phyloP scores from a whole-genome alignment of 2,888 invertebrate genomes.

The Anorthoa munda region DNA sequence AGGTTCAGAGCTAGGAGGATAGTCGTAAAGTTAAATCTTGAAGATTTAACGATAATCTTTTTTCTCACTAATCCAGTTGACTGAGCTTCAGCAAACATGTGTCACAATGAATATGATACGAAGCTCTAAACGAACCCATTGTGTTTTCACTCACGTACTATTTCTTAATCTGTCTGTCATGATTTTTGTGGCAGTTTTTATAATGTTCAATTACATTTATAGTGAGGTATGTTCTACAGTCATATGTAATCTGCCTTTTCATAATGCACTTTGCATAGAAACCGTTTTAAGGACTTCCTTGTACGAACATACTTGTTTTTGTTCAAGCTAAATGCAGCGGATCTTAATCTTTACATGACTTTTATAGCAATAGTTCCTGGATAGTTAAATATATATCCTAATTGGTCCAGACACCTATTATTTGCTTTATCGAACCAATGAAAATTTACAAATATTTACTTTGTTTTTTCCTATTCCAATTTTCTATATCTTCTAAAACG shows the following conservation, averaged over 20 bases:
- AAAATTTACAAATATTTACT: too few species aligned
- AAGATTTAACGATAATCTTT: constrained; percentile 58
- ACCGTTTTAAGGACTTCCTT: constrained; percentile 23
- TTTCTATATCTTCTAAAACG: too few species aligned
- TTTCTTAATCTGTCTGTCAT: constrained; percentile 75
- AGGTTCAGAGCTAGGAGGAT: neutral
- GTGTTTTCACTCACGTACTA: constrained; percentile 82
- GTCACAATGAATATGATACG: constrained; percentile 73
- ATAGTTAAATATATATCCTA: too few species aligned
- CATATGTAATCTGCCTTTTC: constrained; percentile 17
- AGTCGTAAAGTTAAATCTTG: constrained; percentile 35
- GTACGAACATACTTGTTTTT: constrained; percentile 7
- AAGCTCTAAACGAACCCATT: constrained; percentile 78
- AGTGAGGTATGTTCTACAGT: constrained; percentile 14
- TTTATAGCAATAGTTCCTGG: too few species aligned
- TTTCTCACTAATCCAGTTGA: constrained; percentile 60
- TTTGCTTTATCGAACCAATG: too few species aligned
- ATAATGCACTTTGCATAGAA: constrained; percentile 10
- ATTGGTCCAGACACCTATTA: too few species aligned
- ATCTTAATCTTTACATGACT: constrained; percentile 12
- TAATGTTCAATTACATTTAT: constrained; percentile 53
- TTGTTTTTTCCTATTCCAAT: too few species aligned
- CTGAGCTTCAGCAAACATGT: constrained; percentile 72
- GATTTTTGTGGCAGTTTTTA: constrained; percentile 61
- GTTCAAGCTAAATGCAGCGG: neutral